phyloP scores from a whole-genome alignment of 2,797 vertebrate species.

The Podargus strigoides region DNA sequence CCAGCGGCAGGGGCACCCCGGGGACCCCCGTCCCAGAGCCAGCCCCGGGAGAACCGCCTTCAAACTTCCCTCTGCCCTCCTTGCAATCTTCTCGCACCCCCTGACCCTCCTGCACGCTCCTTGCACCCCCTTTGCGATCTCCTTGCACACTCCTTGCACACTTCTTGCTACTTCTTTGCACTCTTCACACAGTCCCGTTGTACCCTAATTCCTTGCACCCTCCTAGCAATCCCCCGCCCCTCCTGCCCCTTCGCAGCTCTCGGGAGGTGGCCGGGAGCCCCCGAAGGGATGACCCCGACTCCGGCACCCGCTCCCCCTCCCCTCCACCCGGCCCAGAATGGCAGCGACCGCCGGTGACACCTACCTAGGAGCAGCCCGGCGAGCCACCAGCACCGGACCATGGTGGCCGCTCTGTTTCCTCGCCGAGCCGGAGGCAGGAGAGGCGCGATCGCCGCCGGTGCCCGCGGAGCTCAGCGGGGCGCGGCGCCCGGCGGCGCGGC shows the following conservation, averaged over 20 bases:
- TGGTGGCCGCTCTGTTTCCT: background rate
- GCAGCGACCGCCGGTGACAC: background rate
- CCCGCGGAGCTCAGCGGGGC: conserved; percentile 29
- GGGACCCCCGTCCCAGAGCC: background rate
- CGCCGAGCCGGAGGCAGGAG: background rate
- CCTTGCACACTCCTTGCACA: background rate
- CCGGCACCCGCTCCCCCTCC: background rate
- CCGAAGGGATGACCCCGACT: background rate
- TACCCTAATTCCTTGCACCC: background rate
- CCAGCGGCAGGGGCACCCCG: background rate
- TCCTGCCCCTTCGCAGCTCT: background rate
- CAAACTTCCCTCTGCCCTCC: background rate
- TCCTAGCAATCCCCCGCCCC: background rate
- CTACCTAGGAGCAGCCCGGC: conserved; percentile 53
- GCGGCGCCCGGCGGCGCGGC: conserved; percentile 12
- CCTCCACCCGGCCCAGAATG: background rate
- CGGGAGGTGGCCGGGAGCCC: background rate
- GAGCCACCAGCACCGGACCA: conserved; percentile 53
- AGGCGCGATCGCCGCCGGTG: background rate
- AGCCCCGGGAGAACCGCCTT: background rate
- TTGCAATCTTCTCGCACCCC: background rate
- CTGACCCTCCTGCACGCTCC: background rate
- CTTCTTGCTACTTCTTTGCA: background rate
- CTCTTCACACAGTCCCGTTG: background rate
- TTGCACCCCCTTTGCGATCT: background rate